These are phyloP conservation scores for Lateolabrax maculatus DNA, from an alignment of 2,797 vertebrate genomes.

Conservation along the genomic window DNA sequence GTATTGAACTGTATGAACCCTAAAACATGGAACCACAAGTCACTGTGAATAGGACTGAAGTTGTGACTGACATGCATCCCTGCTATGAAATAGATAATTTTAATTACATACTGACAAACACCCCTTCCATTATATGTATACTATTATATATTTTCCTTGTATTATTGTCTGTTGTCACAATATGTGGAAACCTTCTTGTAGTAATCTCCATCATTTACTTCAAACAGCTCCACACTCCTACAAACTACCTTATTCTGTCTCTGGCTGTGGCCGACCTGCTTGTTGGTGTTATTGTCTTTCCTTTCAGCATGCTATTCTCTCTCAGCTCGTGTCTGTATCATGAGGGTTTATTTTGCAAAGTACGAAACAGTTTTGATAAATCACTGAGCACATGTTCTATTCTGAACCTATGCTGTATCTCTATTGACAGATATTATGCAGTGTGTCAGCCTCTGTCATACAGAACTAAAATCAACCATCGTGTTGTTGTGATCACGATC, in stretches of 20 bases:
- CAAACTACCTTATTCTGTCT: slow-evolving; percentile 90
- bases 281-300: slow-evolving; percentile 78
- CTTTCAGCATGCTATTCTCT: slow-evolving; percentile 47
- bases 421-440: slow-evolving; percentile 62
- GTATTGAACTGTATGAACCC: neutral
- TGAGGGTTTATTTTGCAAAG: slow-evolving; percentile 43
- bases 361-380: slow-evolving; percentile 40
- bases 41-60: neutral
- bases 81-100: slow-evolving; percentile 32
- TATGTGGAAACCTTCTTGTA: slow-evolving; percentile 82
- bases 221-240: slow-evolving; percentile 90
- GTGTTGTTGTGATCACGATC: slow-evolving; percentile 79
- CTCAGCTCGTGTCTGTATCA: slow-evolving; percentile 45
- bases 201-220: slow-evolving; percentile 91
- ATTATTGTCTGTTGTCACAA: slow-evolving; percentile 40
- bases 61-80: slow-evolving; percentile 20
- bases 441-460: slow-evolving; percentile 64
- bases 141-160: slow-evolving; percentile 35
- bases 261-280: slow-evolving; percentile 89
- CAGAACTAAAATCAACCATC: slow-evolving; percentile 13
- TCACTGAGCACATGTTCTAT: slow-evolving; percentile 52
- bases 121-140: slow-evolving; percentile 20
- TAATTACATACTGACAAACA: neutral
- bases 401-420: slow-evolving; percentile 62
- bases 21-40: neutral